Evolutionary conservation across 30 jellyfish, hydroid and myxozoan genomes (phyloP), one percentile per base, ranked within the genome.

Genomic region (Pelagia noctiluca): DNA sequence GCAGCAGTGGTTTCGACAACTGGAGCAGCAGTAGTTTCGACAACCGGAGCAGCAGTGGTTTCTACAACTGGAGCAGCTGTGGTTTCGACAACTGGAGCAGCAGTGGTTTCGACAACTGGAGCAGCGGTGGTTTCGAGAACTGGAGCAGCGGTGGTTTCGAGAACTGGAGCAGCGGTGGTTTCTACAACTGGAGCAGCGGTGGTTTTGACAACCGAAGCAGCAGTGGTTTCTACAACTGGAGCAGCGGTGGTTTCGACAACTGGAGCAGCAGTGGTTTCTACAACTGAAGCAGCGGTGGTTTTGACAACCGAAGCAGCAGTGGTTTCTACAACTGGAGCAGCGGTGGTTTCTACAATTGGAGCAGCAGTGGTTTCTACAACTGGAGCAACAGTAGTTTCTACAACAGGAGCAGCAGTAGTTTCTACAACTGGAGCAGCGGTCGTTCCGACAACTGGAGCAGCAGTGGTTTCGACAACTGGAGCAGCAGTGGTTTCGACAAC

Each of bases 201-300:
- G 34, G 63, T 42, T 35, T 69, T 67, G 2, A 69, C 28, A 34
- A 34, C 34, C 52, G 75, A 48, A 25, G 85, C 75, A 73, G 71
- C 85, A 1, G 85, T 73, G 12, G 85, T n/a, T 49, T 73, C 49
- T 19, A 30, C 73, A 61, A 42, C 49, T 57, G 89, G 62, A 16
- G 89, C 78, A 69, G 65, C 77, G 50, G 66, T 72, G 3, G 84
- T 35, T 34, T 37, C 74, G 13, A 72, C 72, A 18, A 75, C 75
- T 46, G 87, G 76, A 7, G 87, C 87, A 75, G 52, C 87, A 0
- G 87, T 75, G 25, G 76, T 62, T 3, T 35, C 84, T 18, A 2
- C 87, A 50, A 62, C 57, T 13, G 87, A 77, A 49, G 87, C 87
- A 3, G 87, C 87, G 4, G 87, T 75, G 28, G 87, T 75, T 75